phyloP scores from a whole-genome alignment of 2,888 invertebrate genomes.

The Ophioninae sp. region DNA sequence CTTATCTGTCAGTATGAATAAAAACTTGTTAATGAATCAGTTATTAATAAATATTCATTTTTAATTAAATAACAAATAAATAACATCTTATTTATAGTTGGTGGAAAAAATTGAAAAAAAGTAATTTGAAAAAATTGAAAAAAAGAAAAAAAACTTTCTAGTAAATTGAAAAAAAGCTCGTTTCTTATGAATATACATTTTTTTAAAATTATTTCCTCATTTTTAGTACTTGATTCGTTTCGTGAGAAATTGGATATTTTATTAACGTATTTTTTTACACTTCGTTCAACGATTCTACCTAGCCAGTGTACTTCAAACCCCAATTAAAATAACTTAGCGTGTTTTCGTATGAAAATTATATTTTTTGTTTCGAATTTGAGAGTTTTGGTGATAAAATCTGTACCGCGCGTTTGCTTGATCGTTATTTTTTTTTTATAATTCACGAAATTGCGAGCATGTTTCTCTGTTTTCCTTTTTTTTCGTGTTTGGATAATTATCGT shows the following conservation, averaged over 20 bases:
- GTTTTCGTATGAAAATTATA: neutral
- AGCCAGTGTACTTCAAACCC: neutral
- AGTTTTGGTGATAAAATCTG: neutral
- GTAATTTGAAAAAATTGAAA: too few relatives aligned
- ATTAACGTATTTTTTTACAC: neutral
- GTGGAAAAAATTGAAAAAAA: too few relatives aligned
- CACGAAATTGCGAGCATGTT: constrained; percentile 20
- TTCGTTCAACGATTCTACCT: neutral
- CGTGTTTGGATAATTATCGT: constrained; percentile 1
- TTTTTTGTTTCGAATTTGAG: neutral
- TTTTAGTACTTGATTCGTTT: too few relatives aligned
- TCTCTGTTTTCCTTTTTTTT: constrained; percentile 3
- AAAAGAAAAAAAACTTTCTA: too few relatives aligned
- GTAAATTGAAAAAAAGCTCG: too few relatives aligned
- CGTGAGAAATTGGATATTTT: constrained; percentile 65
- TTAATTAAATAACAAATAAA: too few relatives aligned
- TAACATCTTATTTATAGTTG: too few relatives aligned
- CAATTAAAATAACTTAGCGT: neutral
- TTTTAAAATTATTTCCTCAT: too few relatives aligned
- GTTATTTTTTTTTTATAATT: constrained; percentile 6
- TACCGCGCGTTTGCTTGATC: constrained; percentile 38
- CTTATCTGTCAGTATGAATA: too few relatives aligned
- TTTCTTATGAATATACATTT: too few relatives aligned
- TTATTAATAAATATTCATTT: too few relatives aligned
- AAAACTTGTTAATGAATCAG: too few relatives aligned